phyloP scores from a whole-genome alignment of 2,113 vertebrate genomes.

The Leucopsar rothschildi region DNA sequence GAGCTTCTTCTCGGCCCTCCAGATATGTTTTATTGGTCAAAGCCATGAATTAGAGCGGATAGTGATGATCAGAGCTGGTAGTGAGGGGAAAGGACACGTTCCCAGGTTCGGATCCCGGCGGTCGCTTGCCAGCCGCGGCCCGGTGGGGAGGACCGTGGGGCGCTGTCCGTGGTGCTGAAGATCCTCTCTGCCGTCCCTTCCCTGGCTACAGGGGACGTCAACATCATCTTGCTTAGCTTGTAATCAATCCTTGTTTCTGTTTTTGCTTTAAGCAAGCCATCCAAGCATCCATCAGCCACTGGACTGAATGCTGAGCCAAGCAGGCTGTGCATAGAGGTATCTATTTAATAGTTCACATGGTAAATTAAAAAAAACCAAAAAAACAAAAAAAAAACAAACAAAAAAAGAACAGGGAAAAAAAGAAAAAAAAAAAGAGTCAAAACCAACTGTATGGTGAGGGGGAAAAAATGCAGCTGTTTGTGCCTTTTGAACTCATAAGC shows the following conservation, averaged over 20 bases:
- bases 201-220: fast-evolving
- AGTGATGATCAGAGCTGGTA: background rate
- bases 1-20: background rate
- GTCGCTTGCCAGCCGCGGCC: background rate
- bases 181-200: fast-evolving
- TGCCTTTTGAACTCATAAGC: background rate
- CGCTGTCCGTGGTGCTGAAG: background rate
- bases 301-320: background rate
- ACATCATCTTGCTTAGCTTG: background rate
- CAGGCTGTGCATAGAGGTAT: background rate
- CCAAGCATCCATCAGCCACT: fast-evolving
- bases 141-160: fast-evolving
- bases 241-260: background rate
- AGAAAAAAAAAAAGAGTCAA: background rate
- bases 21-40: fast-evolving
- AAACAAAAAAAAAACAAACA: no score
- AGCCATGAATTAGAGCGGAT: fast-evolving
- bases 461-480: background rate
- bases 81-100: fast-evolving
- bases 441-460: fast-evolving
- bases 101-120: fast-evolving
- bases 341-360: background rate
- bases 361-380: background rate
- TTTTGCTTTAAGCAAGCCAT: background rate
- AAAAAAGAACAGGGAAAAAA: background rate